These are phyloP conservation scores for Melinaea menophilus DNA, from an alignment of 2,888 invertebrate species.

Conservation along the genomic window DNA sequence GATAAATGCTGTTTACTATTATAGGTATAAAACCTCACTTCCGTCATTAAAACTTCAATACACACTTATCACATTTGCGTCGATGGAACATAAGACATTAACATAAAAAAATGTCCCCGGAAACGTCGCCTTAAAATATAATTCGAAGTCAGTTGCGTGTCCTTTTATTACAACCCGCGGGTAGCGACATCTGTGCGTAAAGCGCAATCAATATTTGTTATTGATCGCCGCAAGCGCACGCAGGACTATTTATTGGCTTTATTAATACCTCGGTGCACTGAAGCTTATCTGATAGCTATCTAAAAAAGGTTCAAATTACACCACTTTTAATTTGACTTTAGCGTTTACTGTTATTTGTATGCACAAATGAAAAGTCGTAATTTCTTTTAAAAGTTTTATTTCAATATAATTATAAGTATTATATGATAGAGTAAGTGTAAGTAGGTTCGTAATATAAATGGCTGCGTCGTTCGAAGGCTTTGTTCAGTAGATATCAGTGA, in stretches of 20 bases:
- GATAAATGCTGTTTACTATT: too few species aligned
- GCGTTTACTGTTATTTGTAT: too few species aligned
- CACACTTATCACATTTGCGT: conserved; percentile 10
- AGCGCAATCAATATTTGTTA: conserved; percentile 46
- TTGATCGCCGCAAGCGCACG: conserved; percentile 42
- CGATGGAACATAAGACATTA: not conserved
- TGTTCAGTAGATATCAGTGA: conserved; percentile 18
- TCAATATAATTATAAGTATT: not conserved
- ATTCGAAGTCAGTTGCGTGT: conserved; percentile 13
- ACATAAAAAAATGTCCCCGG: conserved; percentile 12
- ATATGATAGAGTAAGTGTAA: not conserved
- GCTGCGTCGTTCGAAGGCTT: conserved; percentile 16
- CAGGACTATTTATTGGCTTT: conserved; percentile 42
- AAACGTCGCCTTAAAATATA: conserved; percentile 14
- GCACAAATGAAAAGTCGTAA: too few species aligned
- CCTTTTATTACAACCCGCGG: conserved; percentile 25
- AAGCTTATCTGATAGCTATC: not conserved
- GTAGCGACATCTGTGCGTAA: conserved; percentile 42
- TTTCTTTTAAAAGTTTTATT: not conserved
- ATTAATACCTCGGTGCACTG: conserved; percentile 35
- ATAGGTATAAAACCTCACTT: too few species aligned
- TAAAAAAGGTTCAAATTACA: too few species aligned
- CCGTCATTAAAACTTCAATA: too few species aligned
- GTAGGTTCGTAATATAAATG: conserved; percentile 6
- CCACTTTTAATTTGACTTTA: too few species aligned